Evolutionary conservation across 1,140 invertebrate species (phyloP).

Genomic region (Dufourea novaeangliae): DNA sequence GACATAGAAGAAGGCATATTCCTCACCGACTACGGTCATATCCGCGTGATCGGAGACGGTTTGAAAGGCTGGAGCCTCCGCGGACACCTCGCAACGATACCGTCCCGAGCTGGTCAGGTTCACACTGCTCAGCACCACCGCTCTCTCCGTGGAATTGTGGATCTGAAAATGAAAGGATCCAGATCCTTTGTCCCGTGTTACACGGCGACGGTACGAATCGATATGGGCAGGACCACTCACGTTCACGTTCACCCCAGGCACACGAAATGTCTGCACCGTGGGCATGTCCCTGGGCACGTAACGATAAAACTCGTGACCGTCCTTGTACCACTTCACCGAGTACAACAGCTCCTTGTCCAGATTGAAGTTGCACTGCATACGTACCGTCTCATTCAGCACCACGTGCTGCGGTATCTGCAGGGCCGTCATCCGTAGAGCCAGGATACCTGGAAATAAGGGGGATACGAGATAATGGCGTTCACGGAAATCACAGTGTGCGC

Average conservation of each 20-base stretch:
- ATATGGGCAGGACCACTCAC: constrained; percentile 83
- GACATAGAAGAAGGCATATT: too few relatives aligned
- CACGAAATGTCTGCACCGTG: constrained; percentile 87
- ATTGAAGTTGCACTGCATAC: constrained; percentile 90
- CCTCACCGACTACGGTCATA: constrained; percentile 90
- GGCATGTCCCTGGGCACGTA: constrained; percentile 89
- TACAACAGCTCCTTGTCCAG: constrained; percentile 90
- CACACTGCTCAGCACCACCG: constrained; percentile 88
- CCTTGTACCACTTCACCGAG: constrained; percentile 94
- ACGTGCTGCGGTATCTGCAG: constrained; percentile 87
- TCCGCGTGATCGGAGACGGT: constrained; percentile 89
- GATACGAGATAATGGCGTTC: background rate
- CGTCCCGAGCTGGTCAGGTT: constrained; percentile 89
- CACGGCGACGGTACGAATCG: background rate
- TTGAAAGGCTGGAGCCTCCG: constrained; percentile 91
- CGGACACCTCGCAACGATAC: constrained; percentile 93
- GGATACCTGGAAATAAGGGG: constrained; percentile 64
- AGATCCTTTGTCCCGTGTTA: too few relatives aligned
- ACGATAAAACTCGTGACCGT: constrained; percentile 93
- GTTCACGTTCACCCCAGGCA: constrained; percentile 90
- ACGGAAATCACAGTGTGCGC: too few relatives aligned
- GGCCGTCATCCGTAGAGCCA: constrained; percentile 84
- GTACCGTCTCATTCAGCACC: constrained; percentile 85
- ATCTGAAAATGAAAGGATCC: constrained; percentile 81
- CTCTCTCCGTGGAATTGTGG: constrained; percentile 87